These are phyloP conservation scores for Rhinoptilus africanus DNA, from an alignment of 2,113 vertebrate species.

Conservation along the genomic window DNA sequence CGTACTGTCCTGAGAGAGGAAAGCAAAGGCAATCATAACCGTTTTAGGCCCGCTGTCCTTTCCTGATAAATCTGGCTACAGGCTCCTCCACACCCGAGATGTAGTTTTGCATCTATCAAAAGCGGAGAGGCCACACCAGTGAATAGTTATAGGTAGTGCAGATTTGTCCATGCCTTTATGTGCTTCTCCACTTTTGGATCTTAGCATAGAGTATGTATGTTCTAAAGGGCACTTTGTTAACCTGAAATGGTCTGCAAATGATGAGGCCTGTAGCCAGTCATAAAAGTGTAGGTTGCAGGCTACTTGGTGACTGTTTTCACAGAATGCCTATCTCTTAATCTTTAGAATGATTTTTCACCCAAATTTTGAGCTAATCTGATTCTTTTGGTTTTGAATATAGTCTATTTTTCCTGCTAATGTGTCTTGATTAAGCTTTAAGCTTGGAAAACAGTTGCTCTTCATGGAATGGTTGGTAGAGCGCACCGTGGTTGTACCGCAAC, in stretches of 20 bases:
- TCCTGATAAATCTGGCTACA: background rate
- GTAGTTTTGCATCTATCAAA: background rate
- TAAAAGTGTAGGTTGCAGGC: background rate
- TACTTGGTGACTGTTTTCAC: background rate
- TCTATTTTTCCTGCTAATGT: background rate
- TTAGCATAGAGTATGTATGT: background rate
- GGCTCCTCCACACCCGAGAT: accelerated
- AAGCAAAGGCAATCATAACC: background rate
- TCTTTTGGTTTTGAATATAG: background rate
- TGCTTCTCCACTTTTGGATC: background rate
- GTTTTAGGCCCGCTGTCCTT: background rate
- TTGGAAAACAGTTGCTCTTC: background rate
- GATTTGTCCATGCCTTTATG: background rate
- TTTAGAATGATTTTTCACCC: background rate
- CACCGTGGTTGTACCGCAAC: background rate
- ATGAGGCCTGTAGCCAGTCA: background rate
- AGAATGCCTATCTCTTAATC: background rate
- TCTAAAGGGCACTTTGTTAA: background rate
- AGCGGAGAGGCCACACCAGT: background rate
- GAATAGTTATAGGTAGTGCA: background rate
- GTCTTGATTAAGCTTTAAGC: background rate
- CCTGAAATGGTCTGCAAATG: background rate
- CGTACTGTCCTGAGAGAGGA: background rate
- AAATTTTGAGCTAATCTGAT: background rate
- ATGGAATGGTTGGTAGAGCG: background rate